A percentile compares a stretch with the other conserved stretches of the same genome.
Conservation (phyloP, 1,140 invertebrate species). For the Lerema accius region DNA sequence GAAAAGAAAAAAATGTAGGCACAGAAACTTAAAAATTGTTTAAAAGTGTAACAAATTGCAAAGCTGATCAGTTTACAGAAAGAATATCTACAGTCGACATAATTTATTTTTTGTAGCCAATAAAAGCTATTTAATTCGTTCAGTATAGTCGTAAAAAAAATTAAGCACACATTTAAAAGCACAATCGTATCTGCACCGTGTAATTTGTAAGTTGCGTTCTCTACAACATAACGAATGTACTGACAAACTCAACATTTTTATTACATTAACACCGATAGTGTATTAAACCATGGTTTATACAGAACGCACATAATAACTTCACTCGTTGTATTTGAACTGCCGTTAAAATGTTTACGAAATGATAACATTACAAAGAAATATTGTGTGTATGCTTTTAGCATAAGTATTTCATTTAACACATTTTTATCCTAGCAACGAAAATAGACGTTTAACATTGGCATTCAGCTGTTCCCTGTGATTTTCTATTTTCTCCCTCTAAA, state of each 20-base stretch:
- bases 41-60: no score
- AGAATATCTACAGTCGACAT: no score
- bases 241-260: constrained; percentile 2
- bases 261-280: constrained; percentile 9
- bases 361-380: constrained; percentile 37
- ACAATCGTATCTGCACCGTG: neutral
- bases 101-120: no score
- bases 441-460: constrained; percentile 76
- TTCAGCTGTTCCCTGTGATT: constrained; percentile 70
- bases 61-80: no score
- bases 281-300: constrained; percentile 27
- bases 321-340: constrained; percentile 32
- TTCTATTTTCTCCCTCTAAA: constrained; percentile 75
- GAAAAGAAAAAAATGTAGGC: no score
- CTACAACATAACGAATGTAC: neutral
- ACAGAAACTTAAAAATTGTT: no score
- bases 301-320: constrained; percentile 24
- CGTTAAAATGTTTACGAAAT: constrained; percentile 37
- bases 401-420: constrained; percentile 55
- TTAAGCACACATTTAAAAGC: neutral
- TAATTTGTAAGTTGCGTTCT: neutral
- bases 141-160: no score
- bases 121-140: no score
- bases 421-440: constrained; percentile 65
- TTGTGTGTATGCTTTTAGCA: constrained; percentile 33